Evolutionary conservation across 2,797 vertebrate genomes (phyloP).

Genomic region (Eospalax fontanierii): DNA sequence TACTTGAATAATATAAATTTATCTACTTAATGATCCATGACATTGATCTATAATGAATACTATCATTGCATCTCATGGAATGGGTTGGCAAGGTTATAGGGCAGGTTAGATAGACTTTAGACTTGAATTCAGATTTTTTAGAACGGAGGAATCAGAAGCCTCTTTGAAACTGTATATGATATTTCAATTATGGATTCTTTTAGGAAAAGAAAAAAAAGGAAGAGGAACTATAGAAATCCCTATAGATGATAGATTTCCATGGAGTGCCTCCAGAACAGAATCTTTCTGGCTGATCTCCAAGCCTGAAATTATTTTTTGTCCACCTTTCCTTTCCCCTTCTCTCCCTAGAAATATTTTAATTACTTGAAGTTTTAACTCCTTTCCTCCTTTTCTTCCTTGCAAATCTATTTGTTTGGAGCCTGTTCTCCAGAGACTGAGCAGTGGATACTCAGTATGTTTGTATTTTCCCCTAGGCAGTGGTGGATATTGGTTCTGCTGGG

Average conservation of each 20-base stretch:
- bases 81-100: neutral
- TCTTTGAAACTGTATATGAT: neutral
- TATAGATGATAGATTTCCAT: neutral
- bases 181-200: conserved; percentile 20
- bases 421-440: neutral
- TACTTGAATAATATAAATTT: conserved; percentile 34
- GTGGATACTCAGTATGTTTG: neutral
- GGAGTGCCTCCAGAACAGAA: neutral
- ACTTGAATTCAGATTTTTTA: conserved; percentile 33
- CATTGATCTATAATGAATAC: neutral
- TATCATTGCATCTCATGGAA: neutral
- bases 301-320: neutral
- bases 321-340: neutral
- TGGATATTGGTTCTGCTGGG: neutral
- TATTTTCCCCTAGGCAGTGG: neutral
- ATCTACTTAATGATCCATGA: neutral
- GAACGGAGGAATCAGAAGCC: neutral
- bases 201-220: neutral
- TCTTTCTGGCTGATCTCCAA: neutral
- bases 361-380: neutral
- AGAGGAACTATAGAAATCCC: neutral
- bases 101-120: neutral
- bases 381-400: neutral
- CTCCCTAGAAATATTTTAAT: neutral
- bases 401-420: neutral